A percentile compares a stretch with the other conserved stretches of the same genome.
These are phyloP conservation scores for Ormyrus pomaceus DNA, from an alignment of 2,888 invertebrate species.

Conservation along the genomic window DNA sequence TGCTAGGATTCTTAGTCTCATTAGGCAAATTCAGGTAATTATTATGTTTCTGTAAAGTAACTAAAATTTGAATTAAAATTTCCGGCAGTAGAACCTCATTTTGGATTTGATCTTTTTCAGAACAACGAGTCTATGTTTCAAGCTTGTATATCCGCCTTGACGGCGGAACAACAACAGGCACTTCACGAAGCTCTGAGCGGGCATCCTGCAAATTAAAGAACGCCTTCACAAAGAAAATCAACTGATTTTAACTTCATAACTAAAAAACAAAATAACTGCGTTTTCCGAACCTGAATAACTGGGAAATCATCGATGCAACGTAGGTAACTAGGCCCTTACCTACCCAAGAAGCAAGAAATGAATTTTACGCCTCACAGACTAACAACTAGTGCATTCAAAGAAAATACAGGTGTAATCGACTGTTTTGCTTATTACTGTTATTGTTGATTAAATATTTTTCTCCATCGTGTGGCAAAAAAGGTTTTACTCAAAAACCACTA, in stretches of 20 bases:
- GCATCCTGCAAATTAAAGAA: conserved; percentile 61
- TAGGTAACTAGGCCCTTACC: conserved; percentile 61
- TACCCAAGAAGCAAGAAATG: conserved; percentile 55
- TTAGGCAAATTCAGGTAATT: conserved; percentile 90
- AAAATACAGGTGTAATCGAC: conserved; percentile 61
- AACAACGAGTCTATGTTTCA: conserved; percentile 87
- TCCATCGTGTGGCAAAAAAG: conserved; percentile 46
- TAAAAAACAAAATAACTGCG: conserved; percentile 58
- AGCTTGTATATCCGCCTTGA: conserved; percentile 86
- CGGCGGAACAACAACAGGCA: conserved; percentile 89
- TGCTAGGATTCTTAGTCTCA: conserved; percentile 88
- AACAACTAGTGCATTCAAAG: conserved; percentile 60
- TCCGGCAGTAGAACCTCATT: too few relatives aligned
- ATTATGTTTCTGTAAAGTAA: conserved; percentile 27
- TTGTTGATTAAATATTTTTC: conserved; percentile 63
- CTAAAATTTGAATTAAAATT: too few relatives aligned
- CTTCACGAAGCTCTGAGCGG: conserved; percentile 84
- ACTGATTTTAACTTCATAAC: conserved; percentile 48
- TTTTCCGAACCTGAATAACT: conserved; percentile 58
- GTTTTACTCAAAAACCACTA: conserved; percentile 27
- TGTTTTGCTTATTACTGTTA: conserved; percentile 63
- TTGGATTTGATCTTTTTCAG: conserved; percentile 75
- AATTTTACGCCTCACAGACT: conserved; percentile 60
- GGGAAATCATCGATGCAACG: conserved; percentile 58
- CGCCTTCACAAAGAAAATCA: conserved; percentile 45